These are phyloP conservation scores for Mythimna albipuncta DNA, from an alignment of 2,888 invertebrate species.

Conservation along the genomic window DNA sequence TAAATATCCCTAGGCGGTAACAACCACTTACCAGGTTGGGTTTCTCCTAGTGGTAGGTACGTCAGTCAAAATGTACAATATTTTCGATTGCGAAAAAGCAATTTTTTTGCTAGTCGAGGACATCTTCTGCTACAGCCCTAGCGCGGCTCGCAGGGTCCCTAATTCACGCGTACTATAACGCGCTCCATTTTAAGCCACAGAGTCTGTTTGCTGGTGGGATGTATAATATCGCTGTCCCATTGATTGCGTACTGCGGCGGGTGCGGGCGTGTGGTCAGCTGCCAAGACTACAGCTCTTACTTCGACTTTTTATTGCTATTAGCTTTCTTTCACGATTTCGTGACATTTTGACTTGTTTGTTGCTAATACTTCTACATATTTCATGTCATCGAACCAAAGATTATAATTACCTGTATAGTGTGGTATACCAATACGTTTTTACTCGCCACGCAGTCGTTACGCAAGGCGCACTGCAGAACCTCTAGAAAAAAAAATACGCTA, in stretches of 20 bases:
- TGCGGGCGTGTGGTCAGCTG: background rate
- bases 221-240: constrained; percentile 17
- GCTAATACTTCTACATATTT: background rate
- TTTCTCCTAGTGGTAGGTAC: too few relatives aligned
- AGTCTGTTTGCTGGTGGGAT: constrained; percentile 3
- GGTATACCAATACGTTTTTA: too few relatives aligned
- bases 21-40: too few relatives aligned
- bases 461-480: too few relatives aligned
- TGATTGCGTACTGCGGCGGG: constrained; percentile 25
- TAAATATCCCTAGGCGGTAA: too few relatives aligned
- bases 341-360: background rate
- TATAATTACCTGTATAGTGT: too few relatives aligned
- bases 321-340: background rate
- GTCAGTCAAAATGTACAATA: too few relatives aligned
- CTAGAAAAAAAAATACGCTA: too few relatives aligned
- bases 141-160: constrained; percentile 19
- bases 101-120: too few relatives aligned
- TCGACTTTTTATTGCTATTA: background rate
- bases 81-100: background rate
- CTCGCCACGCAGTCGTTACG: too few relatives aligned
- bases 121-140: constrained; percentile 14
- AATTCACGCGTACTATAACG: constrained; percentile 48
- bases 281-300: constrained; percentile 11
- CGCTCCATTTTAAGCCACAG: constrained; percentile 37
- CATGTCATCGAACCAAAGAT: background rate